Conservation (phyloP, 2,797 vertebrate species). For the Sebastolobus alascanus region DNA sequence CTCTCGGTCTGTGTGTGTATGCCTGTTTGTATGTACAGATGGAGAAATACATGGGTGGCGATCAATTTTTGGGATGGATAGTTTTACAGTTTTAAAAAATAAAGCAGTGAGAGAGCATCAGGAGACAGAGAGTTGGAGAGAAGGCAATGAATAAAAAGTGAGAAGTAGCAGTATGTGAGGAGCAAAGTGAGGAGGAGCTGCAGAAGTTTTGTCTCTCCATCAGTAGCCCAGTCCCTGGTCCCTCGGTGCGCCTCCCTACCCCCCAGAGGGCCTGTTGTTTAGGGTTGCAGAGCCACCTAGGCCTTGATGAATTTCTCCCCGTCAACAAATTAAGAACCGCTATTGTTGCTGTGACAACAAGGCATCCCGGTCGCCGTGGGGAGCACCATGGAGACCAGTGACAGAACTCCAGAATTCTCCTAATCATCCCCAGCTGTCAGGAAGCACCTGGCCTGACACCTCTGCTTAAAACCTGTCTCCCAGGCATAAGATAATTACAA, state of each 20-base stretch:
- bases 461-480: slow-evolving; percentile 99
- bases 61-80: slow-evolving; percentile 53
- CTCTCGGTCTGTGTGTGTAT: slow-evolving; percentile 29
- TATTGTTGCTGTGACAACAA: slow-evolving; percentile 86
- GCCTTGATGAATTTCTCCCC: slow-evolving; percentile 86
- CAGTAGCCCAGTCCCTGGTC: slow-evolving; percentile 71
- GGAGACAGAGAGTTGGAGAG: slow-evolving; percentile 16
- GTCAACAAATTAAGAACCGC: slow-evolving; percentile 88
- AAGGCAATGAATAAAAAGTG: slow-evolving; percentile 42
- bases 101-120: slow-evolving; percentile 32
- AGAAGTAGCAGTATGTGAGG: slow-evolving; percentile 57
- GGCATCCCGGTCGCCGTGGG: slow-evolving; percentile 88
- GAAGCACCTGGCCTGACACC: slow-evolving; percentile 99
- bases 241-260: slow-evolving; percentile 70
- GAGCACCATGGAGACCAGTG: slow-evolving; percentile 94
- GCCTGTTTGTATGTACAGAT: slow-evolving; percentile 33
- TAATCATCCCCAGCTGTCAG: slow-evolving; percentile 99
- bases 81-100: slow-evolving; percentile 44
- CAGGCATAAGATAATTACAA: slow-evolving; percentile 99
- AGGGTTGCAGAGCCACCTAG: slow-evolving; percentile 72
- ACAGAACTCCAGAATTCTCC: slow-evolving; percentile 95
- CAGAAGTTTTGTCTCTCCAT: slow-evolving; percentile 81
- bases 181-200: slow-evolving; percentile 77
- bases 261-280: slow-evolving; percentile 82
- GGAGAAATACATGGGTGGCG: slow-evolving; percentile 28